Base-by-base conservation (phyloP, 1,140 invertebrate species). In the Lanistes nyassanus region DNA sequence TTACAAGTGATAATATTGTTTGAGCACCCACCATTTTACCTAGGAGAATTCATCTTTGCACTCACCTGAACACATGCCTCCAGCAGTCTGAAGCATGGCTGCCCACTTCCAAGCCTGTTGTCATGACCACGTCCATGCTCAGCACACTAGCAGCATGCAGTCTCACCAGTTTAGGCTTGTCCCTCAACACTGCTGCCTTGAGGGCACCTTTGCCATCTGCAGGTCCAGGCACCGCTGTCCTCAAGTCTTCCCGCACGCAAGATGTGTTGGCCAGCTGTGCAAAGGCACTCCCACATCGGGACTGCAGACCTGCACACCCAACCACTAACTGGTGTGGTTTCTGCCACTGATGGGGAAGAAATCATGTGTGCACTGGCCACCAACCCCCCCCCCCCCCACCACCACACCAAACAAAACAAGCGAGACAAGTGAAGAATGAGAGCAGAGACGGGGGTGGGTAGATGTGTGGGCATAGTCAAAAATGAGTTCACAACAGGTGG, bases 61-160 rank as follows among this genome's bases (percentile, higher is more conserved):
- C 51, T 2, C 13, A 96, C 87, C 94, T 93, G 85, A 98, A 97
- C 74, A 98, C 94, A 87, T 97, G 95, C 51, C 94, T 93, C 97
- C 97, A 98, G 84, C 96, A 97, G 76, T 97, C 95, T 55, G 94
- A 92, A 37, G 95, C 94, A 84, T 97, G 96, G 76, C 95, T 96
- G 6, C 95, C 96, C 42, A 98, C 91, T 86, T 97, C 96, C 42
- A 98, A 89, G 36, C 96, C 96, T 81, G 93, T 92, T 83, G 91
- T 93, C 81, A 92, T 90, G 60, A 97, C 91, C 31, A 97, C 94
- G 88, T 98, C 95, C 90, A 98, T 93, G 75, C 95, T 97, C 56
- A 97, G 89, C 2, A 95, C 95, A 85, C 98, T 96, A 1, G 95
- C 95, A 4, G 95, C 94, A 83, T 91, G 91, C 2, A 91, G 85